phyloP scores from a whole-genome alignment of 2,888 invertebrate species.

The Alsophila aescularia region DNA sequence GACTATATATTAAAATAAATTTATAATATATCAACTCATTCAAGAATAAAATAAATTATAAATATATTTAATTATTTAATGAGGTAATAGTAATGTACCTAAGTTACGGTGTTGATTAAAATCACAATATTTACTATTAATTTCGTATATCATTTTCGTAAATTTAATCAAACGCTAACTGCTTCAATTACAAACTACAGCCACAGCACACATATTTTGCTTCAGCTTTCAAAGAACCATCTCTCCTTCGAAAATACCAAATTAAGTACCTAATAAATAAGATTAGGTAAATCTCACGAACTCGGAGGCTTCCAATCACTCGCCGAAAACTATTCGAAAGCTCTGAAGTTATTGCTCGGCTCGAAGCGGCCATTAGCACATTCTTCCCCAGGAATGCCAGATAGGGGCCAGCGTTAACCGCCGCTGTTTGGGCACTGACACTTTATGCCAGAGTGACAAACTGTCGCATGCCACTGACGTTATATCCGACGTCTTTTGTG shows the following conservation, averaged over 20 bases:
- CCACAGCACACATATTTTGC: too few relatives aligned
- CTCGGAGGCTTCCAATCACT: constrained; percentile 2
- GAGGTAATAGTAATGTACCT: too few relatives aligned
- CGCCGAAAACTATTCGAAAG: constrained; percentile 13
- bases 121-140: too few relatives aligned
- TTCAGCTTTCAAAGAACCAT: neutral
- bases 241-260: neutral
- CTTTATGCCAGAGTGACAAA: constrained; percentile 3
- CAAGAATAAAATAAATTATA: too few relatives aligned
- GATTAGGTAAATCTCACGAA: neutral
- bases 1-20: too few relatives aligned
- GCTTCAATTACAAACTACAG: too few relatives aligned
- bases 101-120: too few relatives aligned
- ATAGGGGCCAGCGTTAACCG: constrained; percentile 23
- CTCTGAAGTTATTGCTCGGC: constrained; percentile 19
- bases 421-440: constrained; percentile 11
- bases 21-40: too few relatives aligned
- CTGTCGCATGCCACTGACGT: constrained; percentile 7
- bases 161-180: too few relatives aligned
- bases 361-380: constrained; percentile 32
- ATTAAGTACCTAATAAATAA: neutral
- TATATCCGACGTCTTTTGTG: neutral
- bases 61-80: too few relatives aligned
- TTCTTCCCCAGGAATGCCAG: constrained; percentile 33
- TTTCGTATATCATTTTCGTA: too few relatives aligned